phyloP scores from a whole-genome alignment of 2,113 vertebrate genomes.

The Noctilio leporinus region DNA sequence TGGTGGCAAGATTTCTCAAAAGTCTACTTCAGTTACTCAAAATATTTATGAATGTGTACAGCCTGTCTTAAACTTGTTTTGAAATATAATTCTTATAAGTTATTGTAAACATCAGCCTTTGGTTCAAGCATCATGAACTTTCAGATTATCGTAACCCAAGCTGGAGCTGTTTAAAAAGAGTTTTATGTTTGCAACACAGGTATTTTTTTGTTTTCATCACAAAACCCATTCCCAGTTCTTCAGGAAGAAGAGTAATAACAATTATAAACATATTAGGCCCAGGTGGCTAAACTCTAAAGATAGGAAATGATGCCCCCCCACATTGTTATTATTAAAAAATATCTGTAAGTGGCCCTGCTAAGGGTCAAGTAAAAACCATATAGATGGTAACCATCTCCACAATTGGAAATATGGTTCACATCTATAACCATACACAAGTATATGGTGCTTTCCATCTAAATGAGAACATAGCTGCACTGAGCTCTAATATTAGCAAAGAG shows the following conservation, averaged over 20 bases:
- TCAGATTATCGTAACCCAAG: not conserved
- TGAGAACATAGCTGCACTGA: not conserved
- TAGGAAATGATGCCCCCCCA: not conserved
- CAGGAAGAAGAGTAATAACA: conserved; percentile 12
- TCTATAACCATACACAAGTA: not conserved
- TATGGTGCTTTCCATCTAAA: conserved; percentile 36
- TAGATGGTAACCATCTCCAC: not conserved
- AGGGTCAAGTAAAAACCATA: not conserved
- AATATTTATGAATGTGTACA: conserved; percentile 36
- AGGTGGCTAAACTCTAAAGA: not conserved
- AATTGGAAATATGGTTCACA: not conserved
- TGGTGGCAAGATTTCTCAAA: conserved; percentile 75
- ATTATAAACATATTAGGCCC: not conserved
- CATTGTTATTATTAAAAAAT: not conserved
- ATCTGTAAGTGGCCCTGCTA: not conserved
- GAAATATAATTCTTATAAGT: conserved; percentile 47
- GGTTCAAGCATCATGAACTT: not conserved
- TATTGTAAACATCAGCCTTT: conserved; percentile 27
- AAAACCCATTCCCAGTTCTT: not conserved
- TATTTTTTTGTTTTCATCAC: conserved; percentile 48
- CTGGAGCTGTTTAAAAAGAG: conserved; percentile 25
- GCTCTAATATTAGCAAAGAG: conserved; percentile 19
- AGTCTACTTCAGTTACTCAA: conserved; percentile 61
- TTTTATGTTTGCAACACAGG: conserved; percentile 11
- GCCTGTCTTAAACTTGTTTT: conserved; percentile 34